Conservation (phyloP, 2,888 invertebrate species). For the Eupithecia centaureata region DNA sequence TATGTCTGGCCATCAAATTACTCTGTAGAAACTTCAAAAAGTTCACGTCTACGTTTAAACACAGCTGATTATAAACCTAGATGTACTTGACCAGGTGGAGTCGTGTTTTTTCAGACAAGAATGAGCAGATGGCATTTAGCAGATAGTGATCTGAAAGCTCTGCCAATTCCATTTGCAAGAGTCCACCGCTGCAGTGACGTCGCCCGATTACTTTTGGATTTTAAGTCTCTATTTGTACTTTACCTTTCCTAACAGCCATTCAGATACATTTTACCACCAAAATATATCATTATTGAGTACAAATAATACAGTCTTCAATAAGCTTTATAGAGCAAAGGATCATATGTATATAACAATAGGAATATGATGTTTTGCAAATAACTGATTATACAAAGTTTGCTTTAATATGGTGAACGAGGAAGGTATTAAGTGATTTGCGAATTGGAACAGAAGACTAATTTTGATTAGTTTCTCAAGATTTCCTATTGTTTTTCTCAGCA, state of each 20-base stretch:
- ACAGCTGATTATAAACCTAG: constrained; percentile 7
- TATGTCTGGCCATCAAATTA: constrained; percentile 24
- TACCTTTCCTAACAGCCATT: background rate
- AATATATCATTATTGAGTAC: no score
- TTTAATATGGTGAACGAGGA: no score
- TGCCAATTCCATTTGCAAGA: constrained; percentile 37
- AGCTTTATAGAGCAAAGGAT: no score
- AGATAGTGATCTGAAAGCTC: constrained; percentile 32
- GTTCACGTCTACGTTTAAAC: constrained; percentile 7
- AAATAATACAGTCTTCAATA: no score
- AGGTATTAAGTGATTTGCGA: background rate
- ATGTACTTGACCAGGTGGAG: constrained; percentile 22
- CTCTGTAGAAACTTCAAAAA: constrained; percentile 2
- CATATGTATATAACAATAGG: no score
- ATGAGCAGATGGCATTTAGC: constrained; percentile 30
- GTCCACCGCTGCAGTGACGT: constrained; percentile 18
- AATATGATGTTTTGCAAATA: no score
- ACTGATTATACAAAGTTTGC: no score
- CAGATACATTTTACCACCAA: background rate
- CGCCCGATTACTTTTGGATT: constrained; percentile 15
- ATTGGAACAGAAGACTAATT: background rate
- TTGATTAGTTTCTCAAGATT: background rate
- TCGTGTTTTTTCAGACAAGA: constrained; percentile 22
- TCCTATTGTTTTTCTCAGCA: background rate
- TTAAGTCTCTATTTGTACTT: background rate